Evolutionary conservation across 2,888 invertebrate genomes (phyloP), one percentile per base, ranked within the genome.

Genomic region (Dynastes hyllus): DNA sequence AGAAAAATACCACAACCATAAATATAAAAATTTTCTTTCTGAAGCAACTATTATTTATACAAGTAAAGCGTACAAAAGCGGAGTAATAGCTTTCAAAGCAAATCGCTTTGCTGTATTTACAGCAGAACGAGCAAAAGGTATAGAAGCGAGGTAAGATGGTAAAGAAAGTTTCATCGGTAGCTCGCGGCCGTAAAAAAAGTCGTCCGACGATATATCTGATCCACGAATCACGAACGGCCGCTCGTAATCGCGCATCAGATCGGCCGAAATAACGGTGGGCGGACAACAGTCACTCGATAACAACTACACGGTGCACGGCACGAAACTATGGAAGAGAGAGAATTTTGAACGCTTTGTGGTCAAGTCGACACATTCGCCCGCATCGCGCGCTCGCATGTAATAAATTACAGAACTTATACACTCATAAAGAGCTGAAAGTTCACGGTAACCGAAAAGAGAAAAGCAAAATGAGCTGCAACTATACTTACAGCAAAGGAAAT

Each of bases 201-300:
- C 58, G 63, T 63, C 63, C 63, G 63, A 6, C 37, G n/a, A 29
- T 78, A 83, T 84, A 84, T 84, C 84, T 81, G 84, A 84, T 84
- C 81, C 81, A 84, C 84, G 84, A 83, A 84, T 84, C 84, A 84
- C 84, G 84, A 82, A 84, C 83, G 80, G 83, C 78, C 81, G 82
- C 81, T 82, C 80, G 81, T 80, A 83, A 84, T 84, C 84, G 83
- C 83, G 84, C 83, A 83, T 81, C 61, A 61, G 40, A 73, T 58
- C 73, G 58, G 40, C 73, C 73, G 61, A 75, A 75, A 75, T 75
- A 75, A 61, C 61, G 40, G 73, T 75, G 73, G 73, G 73, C 73
- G 73, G 73, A 75, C 73, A 75, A 75, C 73, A 75, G 73, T 73
- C 73, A 58, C 78, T 80, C 78, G 78, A 81, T 80, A 83, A 83